These are phyloP conservation scores for Acanthosepion esculentum DNA, from an alignment of 2,888 invertebrate species.

Conservation along the genomic window DNA sequence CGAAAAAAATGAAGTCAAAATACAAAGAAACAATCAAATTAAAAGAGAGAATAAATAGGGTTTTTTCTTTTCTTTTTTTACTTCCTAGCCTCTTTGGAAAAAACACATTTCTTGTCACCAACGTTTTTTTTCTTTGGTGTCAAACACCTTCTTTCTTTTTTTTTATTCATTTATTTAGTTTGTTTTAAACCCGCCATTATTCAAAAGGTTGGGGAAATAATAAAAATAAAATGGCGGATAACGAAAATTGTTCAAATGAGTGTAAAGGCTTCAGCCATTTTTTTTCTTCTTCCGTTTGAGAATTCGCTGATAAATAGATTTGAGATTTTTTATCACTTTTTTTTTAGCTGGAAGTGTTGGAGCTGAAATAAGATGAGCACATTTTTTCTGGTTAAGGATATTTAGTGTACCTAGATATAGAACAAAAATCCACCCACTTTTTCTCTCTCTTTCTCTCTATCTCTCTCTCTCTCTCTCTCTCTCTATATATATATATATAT, in stretches of 20 bases:
- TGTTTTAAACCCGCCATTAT: neutral
- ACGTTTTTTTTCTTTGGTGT: neutral
- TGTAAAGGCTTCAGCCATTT: neutral
- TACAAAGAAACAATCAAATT: no score
- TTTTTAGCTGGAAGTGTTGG: neutral
- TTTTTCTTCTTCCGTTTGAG: neutral
- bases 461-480: no score
- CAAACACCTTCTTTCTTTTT: neutral
- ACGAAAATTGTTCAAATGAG: neutral
- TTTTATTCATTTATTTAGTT: neutral
- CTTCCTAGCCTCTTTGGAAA: neutral
- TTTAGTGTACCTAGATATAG: neutral
- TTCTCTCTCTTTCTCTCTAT: neutral
- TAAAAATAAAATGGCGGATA: neutral
- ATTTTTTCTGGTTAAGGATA: neutral
- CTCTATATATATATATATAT: no score
- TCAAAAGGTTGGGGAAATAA: neutral
- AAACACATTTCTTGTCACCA: neutral
- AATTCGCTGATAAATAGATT: neutral
- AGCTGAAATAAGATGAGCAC: neutral
- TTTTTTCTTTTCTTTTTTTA: no score
- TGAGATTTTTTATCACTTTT: neutral
- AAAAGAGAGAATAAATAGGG: no score
- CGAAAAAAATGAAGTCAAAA: no score
- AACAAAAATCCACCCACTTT: neutral